phyloP scores from a whole-genome alignment of 2,888 invertebrate species.

The Eucriotettix oculatus region DNA sequence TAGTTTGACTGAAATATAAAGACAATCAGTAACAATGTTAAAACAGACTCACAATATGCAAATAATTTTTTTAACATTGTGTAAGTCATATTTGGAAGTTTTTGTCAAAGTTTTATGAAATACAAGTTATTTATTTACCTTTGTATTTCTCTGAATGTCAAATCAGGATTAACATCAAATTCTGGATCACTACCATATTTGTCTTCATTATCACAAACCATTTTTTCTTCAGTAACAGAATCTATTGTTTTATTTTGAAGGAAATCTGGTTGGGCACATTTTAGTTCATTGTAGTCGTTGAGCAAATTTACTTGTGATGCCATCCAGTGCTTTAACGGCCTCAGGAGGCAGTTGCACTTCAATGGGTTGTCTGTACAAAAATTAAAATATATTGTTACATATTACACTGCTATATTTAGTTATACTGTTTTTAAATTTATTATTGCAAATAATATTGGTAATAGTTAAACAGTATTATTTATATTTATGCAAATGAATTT shows the following conservation, averaged over 20 bases:
- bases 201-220: neutral
- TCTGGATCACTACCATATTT: neutral
- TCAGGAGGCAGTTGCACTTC: neutral
- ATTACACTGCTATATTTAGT: too few relatives aligned
- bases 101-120: neutral
- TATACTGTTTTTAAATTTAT: neutral
- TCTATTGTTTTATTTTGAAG: neutral
- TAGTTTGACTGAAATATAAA: too few relatives aligned
- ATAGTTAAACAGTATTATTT: neutral
- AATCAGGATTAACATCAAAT: neutral
- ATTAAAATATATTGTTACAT: neutral
- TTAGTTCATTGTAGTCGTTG: neutral
- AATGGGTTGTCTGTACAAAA: neutral
- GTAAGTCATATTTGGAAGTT: neutral
- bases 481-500: neutral
- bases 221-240: neutral
- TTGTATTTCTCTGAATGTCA: neutral
- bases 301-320: neutral
- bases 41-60: too few relatives aligned
- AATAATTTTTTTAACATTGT: too few relatives aligned
- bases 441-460: neutral
- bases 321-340: neutral
- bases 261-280: neutral
- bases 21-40: too few relatives aligned
- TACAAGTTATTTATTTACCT: neutral